Base-by-base conservation (phyloP, 2,888 invertebrate species). In the Drosophila seclusa region DNA sequence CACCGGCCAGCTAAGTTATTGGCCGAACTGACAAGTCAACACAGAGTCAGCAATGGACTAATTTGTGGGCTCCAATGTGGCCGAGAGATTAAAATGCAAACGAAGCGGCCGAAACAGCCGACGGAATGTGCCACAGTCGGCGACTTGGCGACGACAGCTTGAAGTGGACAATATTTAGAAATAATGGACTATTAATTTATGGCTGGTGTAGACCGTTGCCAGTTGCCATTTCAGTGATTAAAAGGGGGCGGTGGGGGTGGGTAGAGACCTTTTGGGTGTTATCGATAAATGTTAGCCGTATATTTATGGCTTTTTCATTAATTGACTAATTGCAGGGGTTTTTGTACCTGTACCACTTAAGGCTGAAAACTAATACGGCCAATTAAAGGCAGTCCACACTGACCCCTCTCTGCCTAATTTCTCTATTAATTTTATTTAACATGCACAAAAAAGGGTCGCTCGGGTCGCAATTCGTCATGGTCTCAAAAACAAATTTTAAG, bases 181-280 rank as follows among this genome's bases (percentile, higher is more conserved):
- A 90, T 88, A 90, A 88, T 90, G 87, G 90, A 80, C 90, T 86
- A 83, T 89, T 90, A 90, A 90, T 88, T 88, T 88, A 88, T 85
- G 73, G 83, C 80, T 72, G 79, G 38, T 64, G 55, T 18, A 58
- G 55, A 50, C 61, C 60, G 68, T 60, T 65, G 63, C 49, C 49
- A 27, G 45, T 89, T 85, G 85, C 85, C 90, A 85, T 82, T 87
- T 87, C 69, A 54, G 42, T 24, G 72, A 32, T 29, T 52, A 48
- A 45, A 18, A 42, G 72, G 31, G 36, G 34, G 49, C 3, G 45
- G 34, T 21, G 49, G 45, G 31, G 27, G 50, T 11, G 54, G 45
- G 29, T 2, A n/a, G 11, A 40, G 49, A 69, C 69, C 80, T 72
- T 87, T 65, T 76, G 60, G 58, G 68, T 83, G 65, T 80, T 83